Evolutionary conservation across 2,888 invertebrate species (phyloP).

Genomic region (Rhopalosiphum nymphaeae): DNA sequence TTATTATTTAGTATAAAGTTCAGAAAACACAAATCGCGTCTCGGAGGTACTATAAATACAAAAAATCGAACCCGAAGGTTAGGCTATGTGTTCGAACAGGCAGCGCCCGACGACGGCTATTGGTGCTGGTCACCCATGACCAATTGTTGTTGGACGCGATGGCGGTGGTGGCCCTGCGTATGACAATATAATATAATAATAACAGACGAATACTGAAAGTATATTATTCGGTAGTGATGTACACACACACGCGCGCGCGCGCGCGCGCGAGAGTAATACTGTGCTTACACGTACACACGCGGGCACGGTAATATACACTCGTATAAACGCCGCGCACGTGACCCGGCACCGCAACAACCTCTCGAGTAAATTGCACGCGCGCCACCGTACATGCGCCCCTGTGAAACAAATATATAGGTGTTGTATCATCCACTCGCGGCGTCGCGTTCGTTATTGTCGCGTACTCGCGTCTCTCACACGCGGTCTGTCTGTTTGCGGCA

Average conservation of each 20-base stretch:
- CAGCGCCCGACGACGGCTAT: constrained; percentile 38
- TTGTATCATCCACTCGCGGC: constrained; percentile 24
- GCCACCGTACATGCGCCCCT: constrained; percentile 31
- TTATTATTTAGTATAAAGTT: not conserved
- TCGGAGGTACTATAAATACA: constrained; percentile 37
- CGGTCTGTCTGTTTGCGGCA: constrained; percentile 22
- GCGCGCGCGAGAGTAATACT: not conserved
- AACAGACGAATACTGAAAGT: not conserved
- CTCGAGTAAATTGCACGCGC: constrained; percentile 45
- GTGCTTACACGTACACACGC: not conserved
- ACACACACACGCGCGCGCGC: not conserved
- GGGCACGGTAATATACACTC: not conserved
- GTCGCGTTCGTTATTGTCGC: not conserved
- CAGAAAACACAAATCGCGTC: constrained; percentile 11
- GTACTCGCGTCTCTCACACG: constrained; percentile 17
- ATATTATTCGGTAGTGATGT: not conserved
- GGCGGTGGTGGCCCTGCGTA: not conserved
- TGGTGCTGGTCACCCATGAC: constrained; percentile 11
- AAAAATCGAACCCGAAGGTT: constrained; percentile 32
- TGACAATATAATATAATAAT: constrained; percentile 23
- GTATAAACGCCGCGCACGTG: constrained; percentile 46
- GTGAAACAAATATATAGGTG: not conserved
- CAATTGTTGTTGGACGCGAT: constrained; percentile 1
- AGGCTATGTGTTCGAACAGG: not conserved
- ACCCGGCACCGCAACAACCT: constrained; percentile 54